Percentiles rank a stretch among this genome's conserved stretches.
Evolutionary conservation across 2,888 invertebrate genomes (phyloP).

Genomic region (Micoletzkya japonica): DNA sequence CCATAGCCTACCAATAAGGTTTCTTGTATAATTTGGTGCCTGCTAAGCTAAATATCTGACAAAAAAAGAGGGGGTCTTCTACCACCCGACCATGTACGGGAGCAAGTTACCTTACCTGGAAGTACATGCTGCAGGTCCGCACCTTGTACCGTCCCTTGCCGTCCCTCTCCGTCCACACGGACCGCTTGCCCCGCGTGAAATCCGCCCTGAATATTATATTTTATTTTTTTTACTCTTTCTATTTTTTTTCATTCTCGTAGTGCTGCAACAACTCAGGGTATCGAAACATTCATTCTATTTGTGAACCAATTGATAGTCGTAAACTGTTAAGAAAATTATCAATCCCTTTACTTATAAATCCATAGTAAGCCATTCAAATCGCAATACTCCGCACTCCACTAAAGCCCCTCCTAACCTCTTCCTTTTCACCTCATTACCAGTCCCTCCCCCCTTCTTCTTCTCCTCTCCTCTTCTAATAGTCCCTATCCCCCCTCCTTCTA

Average conservation of each 20-base stretch:
- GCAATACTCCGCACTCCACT: not conserved
- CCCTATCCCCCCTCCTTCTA: not conserved
- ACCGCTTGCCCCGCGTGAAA: not conserved
- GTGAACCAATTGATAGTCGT: no score
- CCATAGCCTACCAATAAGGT: no score
- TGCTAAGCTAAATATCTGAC: no score
- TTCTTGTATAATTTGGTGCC: no score
- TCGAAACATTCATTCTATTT: no score
- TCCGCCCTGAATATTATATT: conserved; percentile 28
- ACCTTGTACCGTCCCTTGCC: conserved; percentile 49
- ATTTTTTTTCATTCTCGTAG: conserved; percentile 2
- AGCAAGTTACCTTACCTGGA: conserved; percentile 26
- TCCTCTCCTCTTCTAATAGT: conserved; percentile 2
- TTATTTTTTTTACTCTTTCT: not conserved
- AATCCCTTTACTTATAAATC: no score
- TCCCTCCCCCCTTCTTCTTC: not conserved
- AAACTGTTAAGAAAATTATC: no score
- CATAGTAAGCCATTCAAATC: no score
- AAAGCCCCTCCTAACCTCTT: not conserved
- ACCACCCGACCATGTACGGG: no score
- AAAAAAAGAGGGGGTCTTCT: no score
- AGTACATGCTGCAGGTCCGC: conserved; percentile 60
- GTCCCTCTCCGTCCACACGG: conserved; percentile 29
- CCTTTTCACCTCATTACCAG: not conserved
- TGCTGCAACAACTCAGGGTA: not conserved